Conservation (phyloP, 2,888 invertebrate species). For the Liodrosophila aerea region DNA sequence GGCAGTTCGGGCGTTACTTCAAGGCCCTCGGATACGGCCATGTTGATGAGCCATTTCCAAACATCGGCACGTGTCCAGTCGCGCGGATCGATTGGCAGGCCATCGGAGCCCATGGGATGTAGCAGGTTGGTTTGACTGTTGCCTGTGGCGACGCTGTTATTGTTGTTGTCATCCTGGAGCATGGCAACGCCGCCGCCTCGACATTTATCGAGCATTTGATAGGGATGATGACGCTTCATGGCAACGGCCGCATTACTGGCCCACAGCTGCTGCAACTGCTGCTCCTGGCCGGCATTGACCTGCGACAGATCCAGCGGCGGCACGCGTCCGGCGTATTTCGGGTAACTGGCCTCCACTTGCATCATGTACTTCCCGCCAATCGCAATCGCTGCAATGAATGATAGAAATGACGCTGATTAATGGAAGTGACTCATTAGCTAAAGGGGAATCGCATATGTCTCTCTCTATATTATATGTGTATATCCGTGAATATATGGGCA, state of each 20-base stretch:
- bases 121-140: slow-evolving; percentile 48
- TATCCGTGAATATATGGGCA: slow-evolving; percentile 26
- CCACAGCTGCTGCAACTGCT: slow-evolving; percentile 74
- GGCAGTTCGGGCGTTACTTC: slow-evolving; percentile 81
- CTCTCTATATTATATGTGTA: slow-evolving; percentile 3
- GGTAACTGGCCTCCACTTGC: slow-evolving; percentile 81
- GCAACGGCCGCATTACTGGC: slow-evolving; percentile 39
- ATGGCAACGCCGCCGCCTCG: slow-evolving; percentile 46
- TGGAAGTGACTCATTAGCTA: slow-evolving; percentile 61
- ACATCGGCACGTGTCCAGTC: slow-evolving; percentile 89
- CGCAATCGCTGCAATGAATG: slow-evolving; percentile 35
- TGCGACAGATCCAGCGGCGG: slow-evolving; percentile 81
- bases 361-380: slow-evolving; percentile 46
- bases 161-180: slow-evolving; percentile 53
- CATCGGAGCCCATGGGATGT: slow-evolving; percentile 75
- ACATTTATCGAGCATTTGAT: slow-evolving; percentile 64
- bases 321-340: slow-evolving; percentile 81
- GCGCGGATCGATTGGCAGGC: slow-evolving; percentile 86
- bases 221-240: slow-evolving; percentile 73
- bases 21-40: slow-evolving; percentile 84
- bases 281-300: slow-evolving; percentile 69
- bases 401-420: slow-evolving; percentile 56
- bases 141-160: slow-evolving; percentile 46
- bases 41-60: slow-evolving; percentile 86
- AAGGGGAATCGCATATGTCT: slow-evolving; percentile 4